These are phyloP conservation scores for Priapulus caudatus DNA, from an alignment of 2,888 invertebrate genomes.

Conservation along the genomic window DNA sequence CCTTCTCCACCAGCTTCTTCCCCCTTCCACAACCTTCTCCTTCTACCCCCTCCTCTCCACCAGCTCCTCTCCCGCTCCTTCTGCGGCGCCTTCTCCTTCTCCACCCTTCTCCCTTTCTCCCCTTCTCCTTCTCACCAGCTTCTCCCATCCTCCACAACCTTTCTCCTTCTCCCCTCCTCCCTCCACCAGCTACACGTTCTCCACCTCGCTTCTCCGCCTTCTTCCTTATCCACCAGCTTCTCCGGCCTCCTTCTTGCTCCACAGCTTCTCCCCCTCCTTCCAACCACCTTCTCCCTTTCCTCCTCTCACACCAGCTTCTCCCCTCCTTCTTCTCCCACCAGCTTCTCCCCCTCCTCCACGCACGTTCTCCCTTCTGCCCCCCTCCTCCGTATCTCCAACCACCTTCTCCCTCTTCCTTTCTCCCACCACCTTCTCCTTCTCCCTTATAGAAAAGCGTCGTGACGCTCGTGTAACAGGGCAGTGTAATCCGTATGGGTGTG, in stretches of 20 bases:
- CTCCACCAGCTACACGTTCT: not conserved
- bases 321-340: too few species aligned
- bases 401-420: not conserved
- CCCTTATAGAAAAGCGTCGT: not conserved
- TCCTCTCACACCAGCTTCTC: too few species aligned
- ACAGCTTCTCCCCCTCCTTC: too few species aligned
- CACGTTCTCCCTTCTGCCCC: conserved; percentile 4
- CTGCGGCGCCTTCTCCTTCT: too few species aligned
- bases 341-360: too few species aligned
- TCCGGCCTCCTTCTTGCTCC: not conserved
- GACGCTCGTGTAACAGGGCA: too few species aligned
- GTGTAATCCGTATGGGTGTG: too few species aligned
- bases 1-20: too few species aligned
- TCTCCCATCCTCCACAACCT: not conserved
- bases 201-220: conserved; percentile 1
- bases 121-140: too few species aligned
- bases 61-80: not conserved
- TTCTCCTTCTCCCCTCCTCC: not conserved
- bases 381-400: not conserved
- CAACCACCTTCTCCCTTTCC: too few species aligned
- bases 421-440: not conserved
- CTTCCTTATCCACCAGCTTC: not conserved
- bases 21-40: not conserved
- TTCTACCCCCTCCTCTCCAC: not conserved
- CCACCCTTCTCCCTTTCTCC: not conserved